Conservation (phyloP, 2,113 vertebrate genomes). For the Ursus arctos region DNA sequence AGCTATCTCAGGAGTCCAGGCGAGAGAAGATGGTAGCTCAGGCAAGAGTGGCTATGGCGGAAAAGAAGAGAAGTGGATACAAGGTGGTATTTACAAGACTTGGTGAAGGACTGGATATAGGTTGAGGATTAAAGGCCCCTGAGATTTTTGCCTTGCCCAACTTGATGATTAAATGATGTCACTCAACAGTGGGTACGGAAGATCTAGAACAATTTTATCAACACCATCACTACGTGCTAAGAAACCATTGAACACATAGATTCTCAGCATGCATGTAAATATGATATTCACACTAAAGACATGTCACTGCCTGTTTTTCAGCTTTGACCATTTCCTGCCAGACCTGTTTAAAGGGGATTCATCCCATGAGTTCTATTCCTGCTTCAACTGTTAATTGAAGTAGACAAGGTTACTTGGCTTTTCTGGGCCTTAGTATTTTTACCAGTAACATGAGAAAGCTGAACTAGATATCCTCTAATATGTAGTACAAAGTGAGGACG, state of each 20-base stretch:
- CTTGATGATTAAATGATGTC: not conserved
- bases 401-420: slow-evolving; percentile 35
- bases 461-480: not conserved
- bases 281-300: not conserved
- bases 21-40: not conserved
- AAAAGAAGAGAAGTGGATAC: not conserved
- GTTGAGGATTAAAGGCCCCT: not conserved
- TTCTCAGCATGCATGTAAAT: not conserved
- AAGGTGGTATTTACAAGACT: not conserved
- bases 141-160: not conserved
- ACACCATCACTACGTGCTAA: not conserved
- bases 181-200: not conserved
- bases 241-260: not conserved
- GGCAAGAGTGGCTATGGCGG: not conserved
- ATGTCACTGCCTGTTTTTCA: not conserved
- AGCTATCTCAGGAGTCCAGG: not conserved
- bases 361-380: not conserved
- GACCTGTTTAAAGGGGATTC: not conserved
- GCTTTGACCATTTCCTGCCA: not conserved
- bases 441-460: not conserved
- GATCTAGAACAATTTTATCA: not conserved
- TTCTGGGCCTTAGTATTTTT: slow-evolving; percentile 6
- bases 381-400: not conserved
- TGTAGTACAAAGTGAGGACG: not conserved
- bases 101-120: not conserved